Evolutionary conservation across 2,888 invertebrate genomes (phyloP).

Genomic region (Drosophila flavopinicola): DNA sequence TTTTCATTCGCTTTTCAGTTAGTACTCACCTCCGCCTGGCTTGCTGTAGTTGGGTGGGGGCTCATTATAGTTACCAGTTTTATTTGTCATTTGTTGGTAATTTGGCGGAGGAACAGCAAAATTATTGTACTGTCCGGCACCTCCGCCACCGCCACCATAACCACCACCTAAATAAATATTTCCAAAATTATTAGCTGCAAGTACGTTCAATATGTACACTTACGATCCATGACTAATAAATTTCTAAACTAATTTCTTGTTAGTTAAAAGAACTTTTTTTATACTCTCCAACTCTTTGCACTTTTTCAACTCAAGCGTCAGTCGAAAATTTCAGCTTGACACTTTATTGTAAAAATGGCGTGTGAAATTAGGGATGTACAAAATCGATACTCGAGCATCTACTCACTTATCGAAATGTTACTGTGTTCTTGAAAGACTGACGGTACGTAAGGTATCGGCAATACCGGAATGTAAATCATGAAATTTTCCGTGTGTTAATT

Average conservation of each 20-base stretch:
- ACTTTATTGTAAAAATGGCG: constrained; percentile 67
- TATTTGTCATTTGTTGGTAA: constrained; percentile 81
- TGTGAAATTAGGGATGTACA: constrained; percentile 45
- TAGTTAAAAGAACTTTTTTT: constrained; percentile 6
- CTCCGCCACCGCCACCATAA: constrained; percentile 65
- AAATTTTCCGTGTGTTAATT: no score
- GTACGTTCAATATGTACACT: constrained; percentile 44
- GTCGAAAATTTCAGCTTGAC: constrained; percentile 35
- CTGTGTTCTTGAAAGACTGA: not conserved
- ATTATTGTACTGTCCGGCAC: constrained; percentile 81
- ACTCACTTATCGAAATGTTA: constrained; percentile 19
- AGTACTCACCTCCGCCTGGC: constrained; percentile 73
- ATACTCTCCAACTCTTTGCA: constrained; percentile 3
- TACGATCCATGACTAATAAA: constrained; percentile 73
- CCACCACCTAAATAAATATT: constrained; percentile 67
- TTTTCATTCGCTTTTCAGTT: not conserved
- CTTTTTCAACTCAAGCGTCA: constrained; percentile 36
- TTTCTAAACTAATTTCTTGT: constrained; percentile 15
- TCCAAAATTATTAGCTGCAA: not conserved
- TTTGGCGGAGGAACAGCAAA: constrained; percentile 84
- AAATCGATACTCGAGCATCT: constrained; percentile 16
- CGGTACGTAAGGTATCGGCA: constrained; percentile 5
- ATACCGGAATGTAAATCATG: not conserved
- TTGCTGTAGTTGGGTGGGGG: constrained; percentile 83
- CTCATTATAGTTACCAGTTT: constrained; percentile 82